Evolutionary conservation across 2,888 invertebrate species (phyloP), one percentile per base, ranked within the genome.

Genomic region (Caenorhabditis japonica): DNA sequence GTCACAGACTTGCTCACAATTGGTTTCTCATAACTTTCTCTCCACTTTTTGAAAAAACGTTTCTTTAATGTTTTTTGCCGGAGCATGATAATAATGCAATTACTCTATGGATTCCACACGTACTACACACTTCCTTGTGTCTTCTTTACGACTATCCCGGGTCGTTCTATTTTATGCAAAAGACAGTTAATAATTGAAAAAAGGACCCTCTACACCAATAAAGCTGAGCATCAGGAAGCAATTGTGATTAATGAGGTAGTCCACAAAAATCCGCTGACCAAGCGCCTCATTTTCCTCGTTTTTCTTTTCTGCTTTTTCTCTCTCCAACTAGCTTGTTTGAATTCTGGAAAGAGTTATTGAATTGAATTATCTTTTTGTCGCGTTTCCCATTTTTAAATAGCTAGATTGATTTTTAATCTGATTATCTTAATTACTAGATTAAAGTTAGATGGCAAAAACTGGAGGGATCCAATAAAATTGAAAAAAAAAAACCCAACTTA

Each of bases 181-280:
- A 13, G 34, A 13, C 15, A 12, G 19, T 27, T 21, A 23, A 43
- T 33, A 34, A 36, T 36, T 34, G 43, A 39, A 39, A n/a, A 53
- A 55, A 47, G 36, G 47, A 55, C 53, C 62, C 55, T 53, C 39
- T 62, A n/a, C n/a, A n/a, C n/a, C n/a, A n/a, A n/a, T 47, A 39
- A 55, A 39, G 33, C 39, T 56, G 64, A 49, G 41, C 64, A 64
- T 64, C 55, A 64, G 56, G 49, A 64, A 64, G 55, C 56, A 49
- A 64, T 64, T 36, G 55, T 64, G 55, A 56, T 64, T 64, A 64
- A 64, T 64, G 49, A 56, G 55, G 56, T 64, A 49, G 47, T 64
- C 56, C 43, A 15, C 30, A 53, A n/a, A 64, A 64, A 64, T 64
- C 39, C 56, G 55, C 39, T 56, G 56, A 56, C 56, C 55, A 30